These are phyloP conservation scores for Pentamera pediparva DNA, from an alignment of 53 echinoderm and acorn worm genomes.

Conservation along the genomic window DNA sequence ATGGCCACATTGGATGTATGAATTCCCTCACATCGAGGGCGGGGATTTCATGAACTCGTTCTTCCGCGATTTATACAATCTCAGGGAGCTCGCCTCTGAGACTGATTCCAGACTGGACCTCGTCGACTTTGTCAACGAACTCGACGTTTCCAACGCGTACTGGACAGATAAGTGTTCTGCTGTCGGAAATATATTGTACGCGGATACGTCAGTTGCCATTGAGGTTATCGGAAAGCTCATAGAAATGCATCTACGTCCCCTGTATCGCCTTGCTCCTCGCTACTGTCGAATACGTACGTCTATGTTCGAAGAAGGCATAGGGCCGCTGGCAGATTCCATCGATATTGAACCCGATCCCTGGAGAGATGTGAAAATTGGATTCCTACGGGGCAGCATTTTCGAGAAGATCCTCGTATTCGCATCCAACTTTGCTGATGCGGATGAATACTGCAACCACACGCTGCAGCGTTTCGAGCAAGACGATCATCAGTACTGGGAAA, in stretches of 20 bases:
- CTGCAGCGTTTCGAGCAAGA: background rate
- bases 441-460: background rate
- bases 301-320: too few species aligned
- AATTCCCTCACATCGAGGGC: background rate
- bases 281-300: too few species aligned
- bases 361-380: slow-evolving; percentile 10
- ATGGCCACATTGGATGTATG: background rate
- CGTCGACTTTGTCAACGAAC: too few species aligned
- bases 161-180: too few species aligned
- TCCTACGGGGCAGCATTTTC: background rate
- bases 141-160: too few species aligned
- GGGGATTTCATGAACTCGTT: background rate
- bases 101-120: too few species aligned
- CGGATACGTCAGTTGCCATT: background rate
- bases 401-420: background rate
- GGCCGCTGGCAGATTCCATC: too few species aligned
- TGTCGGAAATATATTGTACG: slow-evolving; percentile 4
- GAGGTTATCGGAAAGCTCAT: background rate
- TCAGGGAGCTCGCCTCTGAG: background rate
- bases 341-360: slow-evolving; percentile 4
- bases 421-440: background rate
- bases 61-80: background rate
- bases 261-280: slow-evolving; percentile 9
- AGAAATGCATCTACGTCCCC: background rate
- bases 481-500: background rate